A percentile compares a stretch with the other conserved stretches of the same genome.
phyloP scores from a whole-genome alignment of 2,888 invertebrate genomes.

The Nomada fucata region DNA sequence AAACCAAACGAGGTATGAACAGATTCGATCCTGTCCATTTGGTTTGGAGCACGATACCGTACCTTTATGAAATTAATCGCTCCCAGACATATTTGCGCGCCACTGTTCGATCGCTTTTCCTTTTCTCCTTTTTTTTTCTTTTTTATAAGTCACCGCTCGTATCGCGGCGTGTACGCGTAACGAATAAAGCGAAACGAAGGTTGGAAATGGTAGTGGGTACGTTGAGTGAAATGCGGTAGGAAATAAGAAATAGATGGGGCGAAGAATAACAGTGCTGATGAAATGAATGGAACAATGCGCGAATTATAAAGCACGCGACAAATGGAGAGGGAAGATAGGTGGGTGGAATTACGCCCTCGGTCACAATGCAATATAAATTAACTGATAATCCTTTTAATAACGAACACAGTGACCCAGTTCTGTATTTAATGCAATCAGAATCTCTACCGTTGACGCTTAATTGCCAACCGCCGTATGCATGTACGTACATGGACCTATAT shows the following conservation, averaged over 20 bases:
- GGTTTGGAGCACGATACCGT: conserved; percentile 43
- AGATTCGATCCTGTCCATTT: conserved; percentile 42
- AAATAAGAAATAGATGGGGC: not conserved
- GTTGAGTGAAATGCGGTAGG: not conserved
- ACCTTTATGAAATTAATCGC: conserved; percentile 62
- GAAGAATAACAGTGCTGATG: not conserved
- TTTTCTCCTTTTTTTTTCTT: not conserved
- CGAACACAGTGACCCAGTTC: conserved; percentile 61
- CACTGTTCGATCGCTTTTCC: conserved; percentile 1
- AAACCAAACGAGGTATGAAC: conserved; percentile 11
- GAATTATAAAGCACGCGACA: conserved; percentile 34
- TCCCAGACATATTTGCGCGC: conserved; percentile 18
- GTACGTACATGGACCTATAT: not conserved
- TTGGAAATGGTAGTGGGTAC: not conserved
- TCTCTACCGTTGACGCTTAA: conserved; percentile 46
- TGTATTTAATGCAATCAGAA: conserved; percentile 59
- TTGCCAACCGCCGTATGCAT: conserved; percentile 15
- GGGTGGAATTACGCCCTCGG: conserved; percentile 44
- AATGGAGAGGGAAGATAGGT: conserved; percentile 25
- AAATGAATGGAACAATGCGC: conserved; percentile 28
- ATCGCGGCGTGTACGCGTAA: conserved; percentile 1
- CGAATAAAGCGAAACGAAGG: not conserved
- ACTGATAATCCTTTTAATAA: conserved; percentile 64
- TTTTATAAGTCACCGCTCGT: not conserved
- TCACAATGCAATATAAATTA: conserved; percentile 57